These are phyloP conservation scores for Micoletzkya japonica DNA, from an alignment of 2,888 invertebrate species.

Conservation along the genomic window DNA sequence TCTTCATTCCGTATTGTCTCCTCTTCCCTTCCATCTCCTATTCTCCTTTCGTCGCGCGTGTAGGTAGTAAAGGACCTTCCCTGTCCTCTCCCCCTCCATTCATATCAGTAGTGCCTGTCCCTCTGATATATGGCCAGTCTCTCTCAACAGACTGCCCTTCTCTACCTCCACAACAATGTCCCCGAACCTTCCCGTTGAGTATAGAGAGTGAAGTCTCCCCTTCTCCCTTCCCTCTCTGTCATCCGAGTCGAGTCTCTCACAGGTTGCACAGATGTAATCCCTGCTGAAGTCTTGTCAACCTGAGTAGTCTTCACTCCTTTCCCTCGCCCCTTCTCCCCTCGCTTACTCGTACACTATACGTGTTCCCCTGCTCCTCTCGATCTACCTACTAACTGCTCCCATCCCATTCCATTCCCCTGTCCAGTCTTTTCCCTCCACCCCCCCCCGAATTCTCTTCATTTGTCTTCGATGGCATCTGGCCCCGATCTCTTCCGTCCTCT, in stretches of 20 bases:
- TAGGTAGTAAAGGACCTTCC: no score
- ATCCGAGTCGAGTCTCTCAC: conserved; percentile 5
- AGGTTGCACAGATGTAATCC: conserved; percentile 20
- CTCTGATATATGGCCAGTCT: no score
- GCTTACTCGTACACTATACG: background rate
- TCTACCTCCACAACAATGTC: conserved; percentile 11
- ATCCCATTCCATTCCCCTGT: no score
- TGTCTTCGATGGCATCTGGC: background rate
- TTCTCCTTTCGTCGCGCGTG: no score
- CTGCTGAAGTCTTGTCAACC: conserved; percentile 22
- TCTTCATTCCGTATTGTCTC: no score
- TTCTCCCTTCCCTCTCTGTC: background rate
- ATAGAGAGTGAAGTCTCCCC: conserved; percentile 13
- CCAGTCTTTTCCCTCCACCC: conserved; percentile 5
- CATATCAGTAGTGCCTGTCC: no score
- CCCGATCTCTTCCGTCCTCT: background rate
- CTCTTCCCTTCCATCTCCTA: no score
- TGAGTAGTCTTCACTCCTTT: background rate
- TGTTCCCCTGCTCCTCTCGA: no score
- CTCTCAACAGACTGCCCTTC: conserved; percentile 1
- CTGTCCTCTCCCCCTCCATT: no score
- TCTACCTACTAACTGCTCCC: no score
- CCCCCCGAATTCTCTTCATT: no score
- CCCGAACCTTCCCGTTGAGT: no score
- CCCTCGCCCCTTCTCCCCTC: background rate